These are phyloP conservation scores for Lithophane ornitopus DNA, from an alignment of 2,888 invertebrate genomes.

Conservation along the genomic window DNA sequence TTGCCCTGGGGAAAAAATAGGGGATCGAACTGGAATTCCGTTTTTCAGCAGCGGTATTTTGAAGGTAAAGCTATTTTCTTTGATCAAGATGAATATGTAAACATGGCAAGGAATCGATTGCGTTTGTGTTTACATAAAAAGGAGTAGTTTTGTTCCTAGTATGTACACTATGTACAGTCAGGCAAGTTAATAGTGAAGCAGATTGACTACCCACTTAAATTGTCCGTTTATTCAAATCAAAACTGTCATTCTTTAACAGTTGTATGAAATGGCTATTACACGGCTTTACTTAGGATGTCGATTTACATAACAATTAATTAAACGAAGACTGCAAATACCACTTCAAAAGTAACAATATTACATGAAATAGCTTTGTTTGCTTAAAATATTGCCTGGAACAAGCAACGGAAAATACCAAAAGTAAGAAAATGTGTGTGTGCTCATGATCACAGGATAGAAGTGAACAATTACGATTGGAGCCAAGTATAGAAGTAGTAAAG, in stretches of 20 bases:
- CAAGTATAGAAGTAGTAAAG: neutral
- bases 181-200: neutral
- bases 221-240: neutral
- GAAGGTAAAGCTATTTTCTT: constrained; percentile 46
- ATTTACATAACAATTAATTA: neutral
- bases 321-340: neutral
- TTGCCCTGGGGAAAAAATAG: constrained; percentile 59
- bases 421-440: neutral
- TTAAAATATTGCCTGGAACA: neutral
- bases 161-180: neutral
- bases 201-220: neutral
- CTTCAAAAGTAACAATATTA: neutral
- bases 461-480: neutral
- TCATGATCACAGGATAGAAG: neutral
- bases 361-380: neutral
- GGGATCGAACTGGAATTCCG: constrained; percentile 51
- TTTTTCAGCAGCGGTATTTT: constrained; percentile 60
- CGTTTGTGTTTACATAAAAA: constrained; percentile 11
- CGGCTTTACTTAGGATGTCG: neutral
- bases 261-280: neutral
- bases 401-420: neutral
- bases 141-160: neutral
- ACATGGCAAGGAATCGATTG: constrained; percentile 20
- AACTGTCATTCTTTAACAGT: neutral
- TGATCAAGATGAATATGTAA: constrained; percentile 32